Evolutionary conservation across 2,888 invertebrate species (phyloP).

Genomic region (Caenorhabditis plicata): DNA sequence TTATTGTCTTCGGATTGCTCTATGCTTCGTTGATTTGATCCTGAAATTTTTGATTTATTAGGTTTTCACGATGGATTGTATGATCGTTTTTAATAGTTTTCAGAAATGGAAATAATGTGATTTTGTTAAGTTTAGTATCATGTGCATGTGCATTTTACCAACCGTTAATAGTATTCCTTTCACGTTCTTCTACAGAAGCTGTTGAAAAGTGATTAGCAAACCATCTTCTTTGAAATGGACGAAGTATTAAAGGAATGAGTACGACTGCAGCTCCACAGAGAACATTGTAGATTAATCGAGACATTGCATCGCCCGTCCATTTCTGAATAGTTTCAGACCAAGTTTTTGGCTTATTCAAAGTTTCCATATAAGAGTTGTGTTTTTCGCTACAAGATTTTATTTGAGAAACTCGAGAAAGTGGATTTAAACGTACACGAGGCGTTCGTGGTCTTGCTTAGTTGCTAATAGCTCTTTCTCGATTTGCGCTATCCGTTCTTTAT

Average conservation of each 20-base stretch:
- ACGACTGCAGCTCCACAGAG: constrained; percentile 21
- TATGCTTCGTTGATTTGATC: too few relatives aligned
- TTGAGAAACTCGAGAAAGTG: not conserved
- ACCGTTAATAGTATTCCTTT: too few relatives aligned
- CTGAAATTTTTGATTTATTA: too few relatives aligned
- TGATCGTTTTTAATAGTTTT: too few relatives aligned
- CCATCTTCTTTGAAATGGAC: constrained; percentile 33
- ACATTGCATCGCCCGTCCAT: constrained; percentile 30
- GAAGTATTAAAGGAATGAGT: constrained; percentile 23
- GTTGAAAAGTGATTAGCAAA: too few relatives aligned
- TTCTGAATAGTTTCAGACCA: constrained; percentile 30
- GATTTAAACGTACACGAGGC: constrained; percentile 9
- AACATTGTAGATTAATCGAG: constrained; percentile 25
- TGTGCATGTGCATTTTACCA: too few relatives aligned
- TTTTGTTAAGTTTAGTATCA: too few relatives aligned
- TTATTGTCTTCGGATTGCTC: too few relatives aligned
- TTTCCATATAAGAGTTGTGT: constrained; percentile 19
- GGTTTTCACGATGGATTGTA: too few relatives aligned
- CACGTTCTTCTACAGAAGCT: too few relatives aligned
- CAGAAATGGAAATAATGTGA: too few relatives aligned
- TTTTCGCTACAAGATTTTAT: constrained; percentile 16
- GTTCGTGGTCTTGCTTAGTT: constrained; percentile 27
- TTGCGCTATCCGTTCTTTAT: constrained; percentile 18
- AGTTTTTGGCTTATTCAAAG: constrained; percentile 16
- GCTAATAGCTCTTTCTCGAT: constrained; percentile 27